Conservation (phyloP, 2,888 invertebrate genomes). For the Pammene fasciana region DNA sequence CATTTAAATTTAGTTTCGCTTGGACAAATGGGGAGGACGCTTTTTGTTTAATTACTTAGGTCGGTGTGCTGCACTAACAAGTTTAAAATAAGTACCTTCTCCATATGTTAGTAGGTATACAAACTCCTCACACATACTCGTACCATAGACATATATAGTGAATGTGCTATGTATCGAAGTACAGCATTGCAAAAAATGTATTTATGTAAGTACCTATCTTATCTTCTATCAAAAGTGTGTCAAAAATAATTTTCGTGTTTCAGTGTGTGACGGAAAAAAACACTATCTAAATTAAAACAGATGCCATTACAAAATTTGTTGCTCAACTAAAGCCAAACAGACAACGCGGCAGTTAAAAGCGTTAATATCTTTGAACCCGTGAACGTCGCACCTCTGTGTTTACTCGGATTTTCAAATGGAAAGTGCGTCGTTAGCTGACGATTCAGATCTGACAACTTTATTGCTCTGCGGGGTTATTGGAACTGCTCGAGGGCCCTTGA, state of each 20-base stretch:
- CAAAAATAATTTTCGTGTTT: no score
- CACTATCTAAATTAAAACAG: no score
- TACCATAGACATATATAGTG: no score
- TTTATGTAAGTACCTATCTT: no score
- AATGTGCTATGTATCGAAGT: no score
- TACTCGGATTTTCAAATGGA: conserved; percentile 42
- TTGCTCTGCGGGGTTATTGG: conserved; percentile 73
- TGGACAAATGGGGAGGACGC: conserved; percentile 50
- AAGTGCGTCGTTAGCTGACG: conserved; percentile 74
- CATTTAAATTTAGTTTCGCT: conserved; percentile 65
- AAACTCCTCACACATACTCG: no score
- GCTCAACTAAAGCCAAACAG: neutral
- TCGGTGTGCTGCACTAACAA: neutral
- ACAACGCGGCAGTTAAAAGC: neutral
- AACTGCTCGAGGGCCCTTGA: conserved; percentile 64
- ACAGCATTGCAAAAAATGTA: no score
- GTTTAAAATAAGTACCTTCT: neutral
- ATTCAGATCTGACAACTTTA: conserved; percentile 66
- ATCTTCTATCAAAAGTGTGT: no score
- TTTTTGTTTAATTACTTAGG: conserved; percentile 43
- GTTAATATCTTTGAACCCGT: conserved; percentile 21
- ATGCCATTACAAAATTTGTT: neutral
- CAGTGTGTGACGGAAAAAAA: no score
- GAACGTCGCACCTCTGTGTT: conserved; percentile 25
- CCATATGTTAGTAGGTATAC: no score